Evolutionary conservation across 2,113 vertebrate genomes (phyloP).

Genomic region (Ptyas mucosa): DNA sequence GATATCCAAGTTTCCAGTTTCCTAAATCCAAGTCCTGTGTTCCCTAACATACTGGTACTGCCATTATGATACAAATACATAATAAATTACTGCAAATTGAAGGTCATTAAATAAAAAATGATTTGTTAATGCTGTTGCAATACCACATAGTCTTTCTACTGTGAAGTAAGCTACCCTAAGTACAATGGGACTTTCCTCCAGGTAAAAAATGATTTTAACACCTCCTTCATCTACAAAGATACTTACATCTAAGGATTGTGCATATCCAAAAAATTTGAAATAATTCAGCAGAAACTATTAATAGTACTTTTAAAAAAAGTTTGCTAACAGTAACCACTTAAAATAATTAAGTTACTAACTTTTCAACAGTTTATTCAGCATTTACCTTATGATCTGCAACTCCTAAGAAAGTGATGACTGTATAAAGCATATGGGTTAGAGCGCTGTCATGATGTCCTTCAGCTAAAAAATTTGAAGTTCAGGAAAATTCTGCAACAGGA

Average conservation of each 20-base stretch:
- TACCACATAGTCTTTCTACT: background rate
- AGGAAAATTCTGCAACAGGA: constrained; percentile 58
- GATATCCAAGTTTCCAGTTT: background rate
- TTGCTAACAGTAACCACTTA: background rate
- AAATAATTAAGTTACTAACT: background rate
- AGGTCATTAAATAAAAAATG: background rate
- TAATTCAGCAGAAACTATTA: background rate
- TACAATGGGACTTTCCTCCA: background rate
- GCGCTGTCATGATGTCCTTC: constrained; percentile 97
- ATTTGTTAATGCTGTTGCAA: background rate
- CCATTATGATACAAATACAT: background rate
- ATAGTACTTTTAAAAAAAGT: background rate
- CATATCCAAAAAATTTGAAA: background rate
- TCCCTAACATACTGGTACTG: background rate
- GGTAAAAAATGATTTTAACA: background rate
- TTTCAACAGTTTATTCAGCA: constrained; percentile 1
- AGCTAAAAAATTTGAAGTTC: constrained; percentile 74
- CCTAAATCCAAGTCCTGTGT: background rate
- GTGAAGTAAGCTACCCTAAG: background rate
- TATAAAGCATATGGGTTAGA: constrained; percentile 92
- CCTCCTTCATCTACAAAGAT: background rate
- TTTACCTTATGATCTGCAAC: constrained; percentile 96
- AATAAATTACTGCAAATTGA: background rate
- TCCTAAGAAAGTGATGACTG: constrained; percentile 88
- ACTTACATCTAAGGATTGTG: background rate